Evolutionary conservation across 1,140 invertebrate genomes (phyloP), one percentile per base, ranked within the genome.

Genomic region (Rhopalosiphum maidis): DNA sequence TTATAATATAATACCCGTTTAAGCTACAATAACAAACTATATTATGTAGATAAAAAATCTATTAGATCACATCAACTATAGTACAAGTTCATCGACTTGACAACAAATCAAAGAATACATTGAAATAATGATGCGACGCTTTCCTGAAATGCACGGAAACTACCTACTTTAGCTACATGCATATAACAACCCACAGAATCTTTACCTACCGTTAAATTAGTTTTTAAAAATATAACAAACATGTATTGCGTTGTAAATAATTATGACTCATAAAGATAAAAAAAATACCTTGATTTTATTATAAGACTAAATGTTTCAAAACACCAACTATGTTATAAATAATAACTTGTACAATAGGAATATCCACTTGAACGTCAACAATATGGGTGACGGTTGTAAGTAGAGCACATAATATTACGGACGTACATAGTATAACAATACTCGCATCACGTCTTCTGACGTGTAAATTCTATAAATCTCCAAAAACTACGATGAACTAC

Each of bases 361-460:
- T 15, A n/a, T 68, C 30, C 4, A 68, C 4, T n/a, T 30, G 11
- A 68, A 68, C 23, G 60, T 68, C 60, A 68, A 68, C n/a, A 11
- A 21, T n/a, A n/a, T 18, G 3, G 11, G n/a, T 60, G 30, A 25
- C 54, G 1, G 1, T 25, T 30, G 9, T 30, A 23, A 25, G 22
- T 55, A 23, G 54, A 30, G 11, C 8, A 60, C 11, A 60, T 60
- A 60, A 30, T 23, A 18, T 68, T 68, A n/a, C 60, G 9, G 30
- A 30, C 3, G 30, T 2, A 30, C 25, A 15, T 30, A 68, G n/a
- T 15, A 68, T n/a, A 68, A n/a, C 11, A 68, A 15, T 68, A 30
- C 11, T n/a, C 15, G 15, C 15, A 11, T n/a, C 11, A 68, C 11
- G 9, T 1, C 3, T 4, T 4, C 0, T 11, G 0, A 2, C 30